Conservation (phyloP, 2,888 invertebrate species). For the Meganola albula region DNA sequence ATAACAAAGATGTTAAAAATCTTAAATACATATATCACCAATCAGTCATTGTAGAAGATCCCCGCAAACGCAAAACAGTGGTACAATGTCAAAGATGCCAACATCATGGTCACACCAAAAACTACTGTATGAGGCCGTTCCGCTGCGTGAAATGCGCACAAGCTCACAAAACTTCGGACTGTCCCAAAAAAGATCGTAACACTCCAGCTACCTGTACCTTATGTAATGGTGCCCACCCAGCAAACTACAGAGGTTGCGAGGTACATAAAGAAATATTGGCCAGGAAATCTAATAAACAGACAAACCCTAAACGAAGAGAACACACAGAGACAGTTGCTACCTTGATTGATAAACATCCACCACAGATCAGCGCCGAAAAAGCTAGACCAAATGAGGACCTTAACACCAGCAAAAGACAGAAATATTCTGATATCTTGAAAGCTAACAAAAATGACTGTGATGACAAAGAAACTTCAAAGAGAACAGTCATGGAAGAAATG, state of each 20-base stretch:
- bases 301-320: slow-evolving; percentile 9
- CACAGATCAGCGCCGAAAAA: too few relatives aligned
- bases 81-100: slow-evolving; percentile 12
- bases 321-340: too few relatives aligned
- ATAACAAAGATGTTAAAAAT: neutral
- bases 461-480: too few relatives aligned
- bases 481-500: neutral
- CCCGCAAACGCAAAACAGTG: slow-evolving; percentile 4
- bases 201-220: slow-evolving; percentile 19
- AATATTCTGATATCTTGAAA: neutral
- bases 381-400: neutral
- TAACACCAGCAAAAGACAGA: too few relatives aligned
- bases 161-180: slow-evolving; percentile 22
- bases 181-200: slow-evolving; percentile 17
- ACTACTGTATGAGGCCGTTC: slow-evolving; percentile 22
- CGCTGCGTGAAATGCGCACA: slow-evolving; percentile 24
- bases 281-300: slow-evolving; percentile 1
- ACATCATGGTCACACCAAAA: slow-evolving; percentile 16
- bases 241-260: slow-evolving; percentile 8
- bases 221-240: slow-evolving; percentile 11
- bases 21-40: slow-evolving; percentile 3
- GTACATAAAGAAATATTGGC: slow-evolving; percentile 1
- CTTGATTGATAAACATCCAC: too few relatives aligned
- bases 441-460: neutral
- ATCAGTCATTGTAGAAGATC: slow-evolving; percentile 6